Conservation (phyloP, 2,888 invertebrate genomes). For the Dicycla oo region DNA sequence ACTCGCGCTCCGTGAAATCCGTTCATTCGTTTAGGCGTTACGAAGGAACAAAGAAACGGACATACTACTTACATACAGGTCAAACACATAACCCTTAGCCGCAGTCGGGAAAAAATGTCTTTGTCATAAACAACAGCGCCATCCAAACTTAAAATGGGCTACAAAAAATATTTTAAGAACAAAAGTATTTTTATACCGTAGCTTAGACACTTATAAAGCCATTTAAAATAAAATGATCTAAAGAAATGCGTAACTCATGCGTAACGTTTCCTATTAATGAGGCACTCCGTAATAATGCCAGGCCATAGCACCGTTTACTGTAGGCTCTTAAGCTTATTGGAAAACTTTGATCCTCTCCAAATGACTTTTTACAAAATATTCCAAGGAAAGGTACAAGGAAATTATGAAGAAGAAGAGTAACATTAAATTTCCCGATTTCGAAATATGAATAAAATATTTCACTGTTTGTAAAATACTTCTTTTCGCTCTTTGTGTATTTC, state of each 20-base stretch:
- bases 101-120: not conserved
- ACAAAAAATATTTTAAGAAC: not conserved
- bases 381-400: constrained; percentile 37
- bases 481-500: constrained; percentile 28
- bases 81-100: no score
- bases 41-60: no score
- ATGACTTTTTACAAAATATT: constrained; percentile 55
- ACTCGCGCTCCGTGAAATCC: no score
- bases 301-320: constrained; percentile 45
- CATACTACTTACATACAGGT: no score
- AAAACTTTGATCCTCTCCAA: constrained; percentile 63
- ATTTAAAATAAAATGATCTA: constrained; percentile 50
- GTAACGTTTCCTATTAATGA: constrained; percentile 54
- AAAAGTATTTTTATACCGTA: constrained; percentile 4
- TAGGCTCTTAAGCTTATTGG: constrained; percentile 63
- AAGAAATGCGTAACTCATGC: constrained; percentile 49
- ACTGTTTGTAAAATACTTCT: constrained; percentile 24
- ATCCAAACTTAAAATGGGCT: not conserved
- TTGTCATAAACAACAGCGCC: not conserved
- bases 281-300: constrained; percentile 45
- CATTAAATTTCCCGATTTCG: constrained; percentile 26
- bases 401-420: constrained; percentile 46
- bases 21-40: no score
- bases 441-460: constrained; percentile 41
- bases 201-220: constrained; percentile 42